phyloP scores from a whole-genome alignment of 2,797 vertebrate species.

The Masticophis lateralis region DNA sequence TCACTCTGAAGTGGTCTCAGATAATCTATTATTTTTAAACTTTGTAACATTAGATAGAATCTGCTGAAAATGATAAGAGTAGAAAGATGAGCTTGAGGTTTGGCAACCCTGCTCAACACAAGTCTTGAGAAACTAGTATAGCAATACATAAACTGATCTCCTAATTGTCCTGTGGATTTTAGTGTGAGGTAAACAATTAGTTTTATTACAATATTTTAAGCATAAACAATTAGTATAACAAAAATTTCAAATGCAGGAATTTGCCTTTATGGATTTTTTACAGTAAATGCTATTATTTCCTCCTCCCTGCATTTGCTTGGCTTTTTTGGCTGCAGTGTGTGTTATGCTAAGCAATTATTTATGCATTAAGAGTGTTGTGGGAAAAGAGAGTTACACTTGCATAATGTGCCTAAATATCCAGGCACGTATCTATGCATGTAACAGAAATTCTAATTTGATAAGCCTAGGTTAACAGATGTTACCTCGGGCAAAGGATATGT shows the following conservation, averaged over 20 bases:
- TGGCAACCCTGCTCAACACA: background rate
- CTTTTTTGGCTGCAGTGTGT: background rate
- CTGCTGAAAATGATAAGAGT: background rate
- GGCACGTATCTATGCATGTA: background rate
- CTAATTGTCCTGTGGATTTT: background rate
- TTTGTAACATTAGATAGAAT: background rate
- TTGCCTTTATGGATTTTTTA: background rate
- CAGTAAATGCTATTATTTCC: background rate
- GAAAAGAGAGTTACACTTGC: background rate
- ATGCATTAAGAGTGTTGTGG: background rate
- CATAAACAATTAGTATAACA: background rate
- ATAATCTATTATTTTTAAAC: fast-evolving
- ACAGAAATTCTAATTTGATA: background rate
- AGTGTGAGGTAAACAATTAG: background rate
- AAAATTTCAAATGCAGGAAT: background rate
- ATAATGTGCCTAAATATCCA: background rate
- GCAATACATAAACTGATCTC: background rate
- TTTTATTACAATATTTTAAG: background rate
- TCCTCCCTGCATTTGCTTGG: background rate
- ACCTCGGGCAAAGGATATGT: background rate
- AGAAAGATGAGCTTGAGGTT: background rate
- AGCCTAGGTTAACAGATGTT: background rate
- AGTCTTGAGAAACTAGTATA: background rate
- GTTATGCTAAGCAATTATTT: background rate
- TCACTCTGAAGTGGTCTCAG: constrained; percentile 2